Conservation (phyloP, 2,797 vertebrate species). For the Phrynocephalus vlangalii region DNA sequence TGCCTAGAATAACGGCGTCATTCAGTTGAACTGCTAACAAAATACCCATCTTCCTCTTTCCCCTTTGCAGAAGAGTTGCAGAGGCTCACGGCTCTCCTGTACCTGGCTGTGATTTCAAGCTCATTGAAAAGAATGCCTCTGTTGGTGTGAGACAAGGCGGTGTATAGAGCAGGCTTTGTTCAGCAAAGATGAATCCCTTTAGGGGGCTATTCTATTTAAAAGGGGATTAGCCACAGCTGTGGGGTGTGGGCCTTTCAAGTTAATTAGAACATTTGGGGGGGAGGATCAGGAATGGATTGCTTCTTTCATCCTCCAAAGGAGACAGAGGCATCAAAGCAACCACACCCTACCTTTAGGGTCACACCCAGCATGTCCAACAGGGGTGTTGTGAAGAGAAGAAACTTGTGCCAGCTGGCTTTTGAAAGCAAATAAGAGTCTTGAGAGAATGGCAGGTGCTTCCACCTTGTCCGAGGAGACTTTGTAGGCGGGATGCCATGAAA, state of each 20-base stretch:
- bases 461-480: background rate
- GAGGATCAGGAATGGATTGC: background rate
- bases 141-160: background rate
- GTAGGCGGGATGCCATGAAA: background rate
- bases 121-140: background rate
- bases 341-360: slow-evolving; percentile 18
- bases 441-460: background rate
- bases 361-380: slow-evolving; percentile 14
- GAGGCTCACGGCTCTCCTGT: background rate
- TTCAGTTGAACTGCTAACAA: background rate
- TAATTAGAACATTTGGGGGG: slow-evolving; percentile 21
- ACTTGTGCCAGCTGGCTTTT: slow-evolving; percentile 9
- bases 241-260: slow-evolving; percentile 21
- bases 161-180: background rate
- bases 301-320: background rate
- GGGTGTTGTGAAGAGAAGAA: background rate
- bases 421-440: background rate
- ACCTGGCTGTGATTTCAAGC: background rate
- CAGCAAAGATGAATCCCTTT: background rate
- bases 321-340: slow-evolving; percentile 25
- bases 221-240: slow-evolving; percentile 35
- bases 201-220: background rate
- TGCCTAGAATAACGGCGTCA: background rate
- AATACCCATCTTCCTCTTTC: background rate
- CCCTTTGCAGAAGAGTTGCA: background rate